Percentiles rank a stretch among this genome's conserved stretches.
phyloP scores from a whole-genome alignment of 1,140 invertebrate species.

The Philaenus spumarius region DNA sequence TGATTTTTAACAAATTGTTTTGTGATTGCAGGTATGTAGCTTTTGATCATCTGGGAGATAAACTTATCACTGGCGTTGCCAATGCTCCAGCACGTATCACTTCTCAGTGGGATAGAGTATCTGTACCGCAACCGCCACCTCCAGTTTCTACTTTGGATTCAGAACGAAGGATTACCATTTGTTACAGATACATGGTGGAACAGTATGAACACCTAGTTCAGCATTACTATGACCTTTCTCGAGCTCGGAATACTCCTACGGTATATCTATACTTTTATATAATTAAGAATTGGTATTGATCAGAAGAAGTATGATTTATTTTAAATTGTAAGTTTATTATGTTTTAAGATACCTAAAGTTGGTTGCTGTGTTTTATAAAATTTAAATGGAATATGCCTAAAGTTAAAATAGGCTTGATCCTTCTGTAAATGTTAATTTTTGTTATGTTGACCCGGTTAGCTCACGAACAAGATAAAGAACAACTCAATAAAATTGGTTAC shows the following conservation, averaged over 20 bases:
- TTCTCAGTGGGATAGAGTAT: constrained; percentile 46
- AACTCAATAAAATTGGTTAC: too few species aligned
- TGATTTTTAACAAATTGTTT: too few species aligned
- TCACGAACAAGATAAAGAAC: too few species aligned
- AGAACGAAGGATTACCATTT: constrained; percentile 28
- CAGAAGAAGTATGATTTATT: too few species aligned
- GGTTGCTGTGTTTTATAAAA: too few species aligned
- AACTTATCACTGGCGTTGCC: constrained; percentile 79
- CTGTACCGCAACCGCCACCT: constrained; percentile 30
- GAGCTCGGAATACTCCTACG: constrained; percentile 37
- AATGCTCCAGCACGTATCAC: constrained; percentile 47
- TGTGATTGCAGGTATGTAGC: constrained; percentile 64
- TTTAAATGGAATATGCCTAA: too few species aligned
- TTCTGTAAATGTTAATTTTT: too few species aligned
- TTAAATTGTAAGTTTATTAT: too few species aligned
- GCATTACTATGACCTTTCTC: constrained; percentile 43
- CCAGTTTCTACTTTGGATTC: constrained; percentile 11
- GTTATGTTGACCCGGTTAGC: too few species aligned
- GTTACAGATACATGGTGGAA: constrained; percentile 43
- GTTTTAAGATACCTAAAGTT: too few species aligned
- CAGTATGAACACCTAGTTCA: constrained; percentile 45
- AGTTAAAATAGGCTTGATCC: too few species aligned
- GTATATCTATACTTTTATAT: constrained; percentile 3
- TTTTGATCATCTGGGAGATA: constrained; percentile 75
- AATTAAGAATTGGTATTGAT: too few species aligned